These are phyloP conservation scores for Megastigmus dorsalis DNA, from an alignment of 2,888 invertebrate genomes.

Conservation along the genomic window DNA sequence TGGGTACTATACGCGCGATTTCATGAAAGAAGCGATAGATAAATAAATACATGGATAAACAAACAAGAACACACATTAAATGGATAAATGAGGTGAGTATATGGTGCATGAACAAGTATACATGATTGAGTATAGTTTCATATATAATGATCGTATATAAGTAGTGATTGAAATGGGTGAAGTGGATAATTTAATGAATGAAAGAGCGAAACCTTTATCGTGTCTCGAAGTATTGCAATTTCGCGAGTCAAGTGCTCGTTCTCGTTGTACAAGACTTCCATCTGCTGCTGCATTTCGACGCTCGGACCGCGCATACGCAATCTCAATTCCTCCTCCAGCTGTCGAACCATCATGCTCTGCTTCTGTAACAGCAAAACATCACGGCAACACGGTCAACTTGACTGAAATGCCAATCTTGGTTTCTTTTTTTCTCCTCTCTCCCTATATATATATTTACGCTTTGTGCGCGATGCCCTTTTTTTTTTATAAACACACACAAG, in stretches of 20 bases:
- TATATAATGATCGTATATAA: no score
- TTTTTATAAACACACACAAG: no score
- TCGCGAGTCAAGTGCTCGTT: constrained; percentile 96
- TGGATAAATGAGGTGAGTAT: no score
- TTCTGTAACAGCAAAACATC: constrained; percentile 80
- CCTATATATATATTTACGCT: no score
- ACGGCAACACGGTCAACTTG: constrained; percentile 52
- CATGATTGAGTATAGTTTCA: no score
- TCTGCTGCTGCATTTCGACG: constrained; percentile 93
- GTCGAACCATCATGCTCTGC: constrained; percentile 95
- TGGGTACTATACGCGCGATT: no score
- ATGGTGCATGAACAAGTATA: no score
- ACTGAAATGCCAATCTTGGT: constrained; percentile 11
- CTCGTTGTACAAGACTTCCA: constrained; percentile 93
- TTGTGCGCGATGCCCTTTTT: no score
- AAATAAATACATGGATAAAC: not conserved
- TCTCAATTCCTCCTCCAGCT: constrained; percentile 93
- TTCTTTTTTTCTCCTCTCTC: not conserved
- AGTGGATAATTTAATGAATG: constrained; percentile 26
- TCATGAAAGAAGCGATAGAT: no score
- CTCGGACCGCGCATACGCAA: constrained; percentile 92
- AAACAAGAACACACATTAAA: no score
- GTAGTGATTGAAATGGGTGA: not conserved
- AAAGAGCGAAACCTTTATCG: constrained; percentile 84
- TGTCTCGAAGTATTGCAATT: constrained; percentile 93